These are phyloP conservation scores for Acridotheres tristis DNA, from an alignment of 2,797 vertebrate species.

Conservation along the genomic window DNA sequence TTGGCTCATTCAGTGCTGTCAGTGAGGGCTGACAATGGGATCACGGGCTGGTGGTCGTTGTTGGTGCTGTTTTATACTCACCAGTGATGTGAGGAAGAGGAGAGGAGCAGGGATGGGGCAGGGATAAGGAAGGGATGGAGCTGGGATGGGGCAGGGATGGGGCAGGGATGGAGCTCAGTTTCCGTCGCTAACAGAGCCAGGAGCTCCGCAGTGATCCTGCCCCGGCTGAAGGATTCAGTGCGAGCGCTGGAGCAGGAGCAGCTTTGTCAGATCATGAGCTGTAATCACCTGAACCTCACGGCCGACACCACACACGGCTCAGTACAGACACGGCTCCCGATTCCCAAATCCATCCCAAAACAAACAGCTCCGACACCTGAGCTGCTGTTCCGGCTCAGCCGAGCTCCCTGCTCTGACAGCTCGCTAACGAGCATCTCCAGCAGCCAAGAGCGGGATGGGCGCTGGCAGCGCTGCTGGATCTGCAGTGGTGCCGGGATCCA, in stretches of 20 bases:
- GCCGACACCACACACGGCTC: background rate
- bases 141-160: background rate
- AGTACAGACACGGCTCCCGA: background rate
- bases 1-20: background rate
- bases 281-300: background rate
- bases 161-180: background rate
- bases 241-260: background rate
- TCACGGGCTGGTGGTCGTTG: background rate
- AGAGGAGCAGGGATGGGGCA: background rate
- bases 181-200: background rate
- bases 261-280: background rate
- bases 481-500: background rate
- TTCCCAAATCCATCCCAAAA: background rate
- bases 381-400: background rate
- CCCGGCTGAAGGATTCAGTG: rapidly evolving
- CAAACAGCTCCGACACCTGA: background rate
- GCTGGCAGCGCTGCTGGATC: background rate
- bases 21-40: constrained; percentile 20
- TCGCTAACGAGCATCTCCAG: background rate
- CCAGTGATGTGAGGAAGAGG: background rate
- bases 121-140: background rate
- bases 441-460: background rate
- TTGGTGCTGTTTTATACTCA: background rate
- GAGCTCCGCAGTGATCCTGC: rapidly evolving
- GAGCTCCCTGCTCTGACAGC: background rate